phyloP scores from a whole-genome alignment of 2,888 invertebrate species.

The Coenonympha arcania region DNA sequence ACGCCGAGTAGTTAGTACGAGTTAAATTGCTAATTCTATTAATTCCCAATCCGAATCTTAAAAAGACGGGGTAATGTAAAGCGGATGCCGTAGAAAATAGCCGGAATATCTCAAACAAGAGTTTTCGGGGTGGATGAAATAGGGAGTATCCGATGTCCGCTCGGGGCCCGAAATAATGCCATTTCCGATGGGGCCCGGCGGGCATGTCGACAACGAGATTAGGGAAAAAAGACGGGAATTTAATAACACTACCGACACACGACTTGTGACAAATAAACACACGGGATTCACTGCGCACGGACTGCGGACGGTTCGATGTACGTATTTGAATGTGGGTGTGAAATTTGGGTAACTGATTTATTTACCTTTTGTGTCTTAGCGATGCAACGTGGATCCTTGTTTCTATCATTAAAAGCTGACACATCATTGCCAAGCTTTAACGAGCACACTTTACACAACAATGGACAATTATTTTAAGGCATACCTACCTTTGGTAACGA shows the following conservation, averaged over 20 bases:
- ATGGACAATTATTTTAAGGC: too few species aligned
- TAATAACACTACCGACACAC: constrained; percentile 60
- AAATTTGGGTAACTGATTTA: too few species aligned
- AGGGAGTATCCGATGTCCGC: constrained; percentile 59
- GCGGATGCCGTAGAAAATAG: constrained; percentile 44
- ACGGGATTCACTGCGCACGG: constrained; percentile 21
- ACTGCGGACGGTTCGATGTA: constrained; percentile 38
- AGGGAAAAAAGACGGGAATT: constrained; percentile 62
- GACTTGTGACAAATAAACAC: constrained; percentile 44
- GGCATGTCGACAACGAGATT: constrained; percentile 59
- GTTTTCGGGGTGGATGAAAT: constrained; percentile 39
- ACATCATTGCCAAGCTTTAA: too few species aligned
- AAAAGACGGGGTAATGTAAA: constrained; percentile 37
- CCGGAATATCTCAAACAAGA: constrained; percentile 46
- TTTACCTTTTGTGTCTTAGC: too few species aligned
- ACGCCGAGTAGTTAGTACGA: not conserved
- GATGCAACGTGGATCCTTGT: too few species aligned
- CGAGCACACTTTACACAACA: too few species aligned
- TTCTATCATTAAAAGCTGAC: too few species aligned
- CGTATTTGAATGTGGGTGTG: too few species aligned
- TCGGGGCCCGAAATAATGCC: constrained; percentile 56
- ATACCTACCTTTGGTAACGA: too few species aligned
- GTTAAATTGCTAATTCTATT: constrained; percentile 20
- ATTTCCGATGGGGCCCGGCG: constrained; percentile 68
- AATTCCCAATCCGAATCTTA: constrained; percentile 19